phyloP scores from a whole-genome alignment of 2,797 vertebrate species.

The Poliocrania exsul region DNA sequence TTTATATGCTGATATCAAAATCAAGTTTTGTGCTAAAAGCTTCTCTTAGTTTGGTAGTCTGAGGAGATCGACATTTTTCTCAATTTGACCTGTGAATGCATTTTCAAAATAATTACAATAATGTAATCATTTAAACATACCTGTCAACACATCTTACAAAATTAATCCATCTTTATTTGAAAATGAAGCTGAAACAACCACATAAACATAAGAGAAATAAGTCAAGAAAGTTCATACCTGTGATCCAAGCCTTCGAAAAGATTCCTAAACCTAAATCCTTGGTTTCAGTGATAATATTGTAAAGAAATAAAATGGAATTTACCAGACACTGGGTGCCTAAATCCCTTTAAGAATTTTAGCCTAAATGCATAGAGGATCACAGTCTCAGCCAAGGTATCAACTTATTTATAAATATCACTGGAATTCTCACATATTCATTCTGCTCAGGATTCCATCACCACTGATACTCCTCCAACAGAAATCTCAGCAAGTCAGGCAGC shows the following conservation, averaged over 20 bases:
- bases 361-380: neutral
- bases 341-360: neutral
- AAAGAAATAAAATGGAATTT: neutral
- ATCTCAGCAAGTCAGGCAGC: neutral
- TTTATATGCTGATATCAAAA: neutral
- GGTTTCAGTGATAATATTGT: neutral
- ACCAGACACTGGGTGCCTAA: neutral
- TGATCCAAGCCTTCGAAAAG: neutral
- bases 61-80: neutral
- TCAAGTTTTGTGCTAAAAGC: neutral
- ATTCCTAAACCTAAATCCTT: neutral
- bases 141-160: neutral
- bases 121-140: neutral
- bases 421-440: neutral
- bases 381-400: neutral
- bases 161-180: neutral
- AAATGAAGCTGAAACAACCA: neutral
- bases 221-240: neutral
- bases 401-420: neutral
- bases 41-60: neutral
- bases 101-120: neutral
- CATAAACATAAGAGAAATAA: neutral
- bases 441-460: neutral
- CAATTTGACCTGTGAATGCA: neutral
- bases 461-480: neutral